Percentiles rank a stretch among this genome's conserved stretches.
These are phyloP conservation scores for Pseudochirops corinnae DNA, from an alignment of 2,797 vertebrate species.

Conservation along the genomic window DNA sequence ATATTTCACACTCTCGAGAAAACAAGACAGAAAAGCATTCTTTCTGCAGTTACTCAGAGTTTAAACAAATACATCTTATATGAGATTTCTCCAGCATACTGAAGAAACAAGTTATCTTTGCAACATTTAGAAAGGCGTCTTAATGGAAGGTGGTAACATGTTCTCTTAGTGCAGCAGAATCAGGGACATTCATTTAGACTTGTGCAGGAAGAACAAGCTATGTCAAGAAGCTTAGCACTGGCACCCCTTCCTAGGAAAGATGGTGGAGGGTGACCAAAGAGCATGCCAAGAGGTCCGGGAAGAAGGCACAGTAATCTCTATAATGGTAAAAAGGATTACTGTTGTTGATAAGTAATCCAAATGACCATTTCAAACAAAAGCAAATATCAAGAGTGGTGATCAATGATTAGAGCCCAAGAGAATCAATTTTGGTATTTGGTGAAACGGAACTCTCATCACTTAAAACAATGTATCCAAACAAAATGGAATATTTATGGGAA, in stretches of 20 bases:
- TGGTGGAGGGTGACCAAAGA: background rate
- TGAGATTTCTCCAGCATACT: conserved; percentile 46
- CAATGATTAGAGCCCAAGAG: background rate
- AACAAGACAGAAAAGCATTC: background rate
- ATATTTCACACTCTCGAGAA: background rate
- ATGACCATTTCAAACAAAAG: background rate
- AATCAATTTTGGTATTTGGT: background rate
- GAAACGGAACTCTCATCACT: background rate
- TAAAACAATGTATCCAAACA: background rate
- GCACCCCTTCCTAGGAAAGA: background rate
- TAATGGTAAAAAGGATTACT: background rate
- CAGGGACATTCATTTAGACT: background rate
- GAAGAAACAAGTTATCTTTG: conserved; percentile 30
- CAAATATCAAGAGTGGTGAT: background rate
- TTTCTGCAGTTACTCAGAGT: conserved; percentile 13
- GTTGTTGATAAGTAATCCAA: background rate
- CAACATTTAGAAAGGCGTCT: conserved; percentile 21
- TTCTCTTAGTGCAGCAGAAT: background rate
- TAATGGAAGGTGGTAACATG: conserved; percentile 22
- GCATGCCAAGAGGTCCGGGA: background rate
- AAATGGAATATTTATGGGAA: background rate
- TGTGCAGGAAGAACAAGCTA: background rate
- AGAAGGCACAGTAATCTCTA: background rate
- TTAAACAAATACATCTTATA: conserved; percentile 17
- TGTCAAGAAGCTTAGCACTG: background rate